phyloP scores from a whole-genome alignment of 2,888 invertebrate species.

The Eupelmus urozonus region DNA sequence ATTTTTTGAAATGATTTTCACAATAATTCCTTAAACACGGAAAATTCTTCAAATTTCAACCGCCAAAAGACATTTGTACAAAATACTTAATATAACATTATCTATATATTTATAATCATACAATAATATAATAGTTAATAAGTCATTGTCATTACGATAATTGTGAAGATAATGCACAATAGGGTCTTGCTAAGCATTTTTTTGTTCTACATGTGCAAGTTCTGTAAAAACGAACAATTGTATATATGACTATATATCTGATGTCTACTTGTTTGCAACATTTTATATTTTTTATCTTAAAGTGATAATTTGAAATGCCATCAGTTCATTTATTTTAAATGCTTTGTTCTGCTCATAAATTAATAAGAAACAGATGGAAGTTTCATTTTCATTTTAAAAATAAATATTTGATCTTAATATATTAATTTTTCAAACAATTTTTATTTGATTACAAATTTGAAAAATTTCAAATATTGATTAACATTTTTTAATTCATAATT shows the following conservation, averaged over 20 bases:
- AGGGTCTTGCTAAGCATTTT: slow-evolving; percentile 65
- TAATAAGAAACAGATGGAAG: slow-evolving; percentile 2
- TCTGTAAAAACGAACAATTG: slow-evolving; percentile 60
- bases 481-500: slow-evolving; percentile 3
- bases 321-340: slow-evolving; percentile 32
- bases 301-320: slow-evolving; percentile 34
- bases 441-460: no score
- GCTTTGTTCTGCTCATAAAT: background rate
- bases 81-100: slow-evolving; percentile 71
- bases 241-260: slow-evolving; percentile 59
- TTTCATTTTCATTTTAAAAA: slow-evolving; percentile 1
- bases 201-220: slow-evolving; percentile 61
- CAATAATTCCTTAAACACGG: slow-evolving; percentile 48
- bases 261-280: slow-evolving; percentile 60
- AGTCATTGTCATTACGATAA: slow-evolving; percentile 61
- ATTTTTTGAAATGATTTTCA: slow-evolving; percentile 31
- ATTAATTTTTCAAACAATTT: slow-evolving; percentile 11
- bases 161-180: slow-evolving; percentile 66
- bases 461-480: background rate
- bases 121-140: slow-evolving; percentile 61
- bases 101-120: slow-evolving; percentile 57
- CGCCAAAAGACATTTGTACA: slow-evolving; percentile 73
- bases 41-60: slow-evolving; percentile 64
- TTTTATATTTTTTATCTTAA: slow-evolving; percentile 22
- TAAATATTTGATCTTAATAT: slow-evolving; percentile 26